Base-by-base conservation (phyloP, 2,888 invertebrate genomes). In the Drosophila hamatofila region DNA sequence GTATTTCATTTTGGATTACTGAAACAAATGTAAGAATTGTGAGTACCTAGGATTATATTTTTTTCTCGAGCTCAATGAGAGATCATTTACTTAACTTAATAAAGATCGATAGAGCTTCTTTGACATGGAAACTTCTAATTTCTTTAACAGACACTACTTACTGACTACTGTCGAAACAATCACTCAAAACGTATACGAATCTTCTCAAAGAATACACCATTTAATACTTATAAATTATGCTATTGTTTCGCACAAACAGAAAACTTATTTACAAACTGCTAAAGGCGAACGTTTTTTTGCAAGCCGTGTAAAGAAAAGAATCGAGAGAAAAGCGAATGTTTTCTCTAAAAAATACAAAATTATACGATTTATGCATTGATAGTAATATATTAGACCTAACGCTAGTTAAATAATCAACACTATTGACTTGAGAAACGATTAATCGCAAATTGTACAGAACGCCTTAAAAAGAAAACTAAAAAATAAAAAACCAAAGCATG, bases 101-200 rank as follows among this genome's bases (percentile, higher is more conserved):
- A 46, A 63, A 60, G 61, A 60, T 54, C 57, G 55, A 66, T 88
- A 85, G 83, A 90, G 83, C 83, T 83, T 88, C 75, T 79, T 81
- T 61, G 61, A 68, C 67, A 56, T 69, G 52, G 35, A 55, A 59
- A 82, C 35, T 52, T 35, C 49, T 75, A 14, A 72, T 62, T 88
- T 73, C 16, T 51, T 72, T 72, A 56, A 68, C 80, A 75, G 52
- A 59, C 57, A 64, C 67, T 68, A 86, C 66, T 73, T 66, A 87
- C 37, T 52, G 63, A 76, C 42, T 80, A 85, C 80, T 85, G 80
- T 82, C 65, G 72, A 83, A 85, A 89, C 90, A 89, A 91, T 91
- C 86, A 90, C 78, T 80, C 83, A 49, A 84, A 89, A 90, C 77
- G 91, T 91, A 91, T 91, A 91, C 91, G 91, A 91, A 91, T 81